Evolutionary conservation across 2,113 vertebrate genomes (phyloP), one percentile per base, ranked within the genome.

Genomic region (Syngnathus typhle): DNA sequence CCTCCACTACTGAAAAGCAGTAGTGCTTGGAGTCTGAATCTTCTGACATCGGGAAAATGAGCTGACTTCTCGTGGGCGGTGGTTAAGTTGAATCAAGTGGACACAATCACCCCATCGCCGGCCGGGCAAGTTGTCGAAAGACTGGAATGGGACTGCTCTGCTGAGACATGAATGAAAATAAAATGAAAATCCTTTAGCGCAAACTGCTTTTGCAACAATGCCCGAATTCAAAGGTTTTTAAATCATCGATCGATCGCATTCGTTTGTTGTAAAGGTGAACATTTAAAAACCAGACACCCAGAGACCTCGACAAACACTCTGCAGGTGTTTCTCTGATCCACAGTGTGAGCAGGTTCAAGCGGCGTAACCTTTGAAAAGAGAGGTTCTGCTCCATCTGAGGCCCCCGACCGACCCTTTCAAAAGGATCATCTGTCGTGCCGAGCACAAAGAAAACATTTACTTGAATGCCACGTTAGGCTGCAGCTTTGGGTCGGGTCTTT

Each of bases 1-100:
- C 87, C 70, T 87, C 86, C 75, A 86, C 67, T 64, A 81, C 76
- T 9, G 80, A 81, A 81, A 87, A 91, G 76, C 84, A 70, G 37
- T 82, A 88, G 4, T 58, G 76, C 66, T 89, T 88, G 74, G 83
- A 82, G 69, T 87, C 73, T 13, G 76, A 77, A 71, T 86, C 83
- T 73, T 91, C 77, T 77, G 77, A 91, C 92, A 93, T 93, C 21
- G 64, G 70, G 78, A 73, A 44, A 11, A 65, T 58, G 55, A 43
- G 67, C 1, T 36, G 71, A 1, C 7, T 60, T 68, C 56, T 72
- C n/a, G 52, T 2, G 1, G 32, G n/a, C 67, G 61, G 72, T 7
- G 44, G 8, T 60, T 67, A 39, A 65, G 16, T 58, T 21, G 56
- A 32, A n/a, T 67, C 38, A n/a, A 63, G 52, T 23, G 18, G 60